phyloP scores from a whole-genome alignment of 1,140 invertebrate genomes.

The Formica selysi region DNA sequence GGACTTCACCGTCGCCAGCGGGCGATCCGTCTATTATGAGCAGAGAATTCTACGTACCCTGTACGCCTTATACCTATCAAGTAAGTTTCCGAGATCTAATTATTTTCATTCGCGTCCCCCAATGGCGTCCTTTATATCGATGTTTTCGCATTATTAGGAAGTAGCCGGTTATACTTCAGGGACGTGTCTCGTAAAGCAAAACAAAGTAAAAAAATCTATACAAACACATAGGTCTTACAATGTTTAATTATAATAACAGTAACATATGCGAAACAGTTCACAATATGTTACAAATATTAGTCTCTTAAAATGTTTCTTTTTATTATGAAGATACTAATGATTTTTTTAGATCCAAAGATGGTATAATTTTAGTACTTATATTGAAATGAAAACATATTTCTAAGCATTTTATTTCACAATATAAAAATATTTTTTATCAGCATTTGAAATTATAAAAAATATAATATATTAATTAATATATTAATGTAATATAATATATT shows the following conservation, averaged over 20 bases:
- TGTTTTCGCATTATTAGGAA: neutral
- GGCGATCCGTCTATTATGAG: slow-evolving; percentile 80
- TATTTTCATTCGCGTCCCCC: neutral
- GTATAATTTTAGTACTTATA: neutral
- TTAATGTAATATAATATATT: neutral
- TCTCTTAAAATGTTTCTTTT: neutral
- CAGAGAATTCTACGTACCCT: slow-evolving; percentile 84
- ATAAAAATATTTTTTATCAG: neutral
- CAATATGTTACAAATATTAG: neutral
- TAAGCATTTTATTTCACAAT: neutral
- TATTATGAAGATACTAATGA: neutral
- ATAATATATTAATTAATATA: neutral
- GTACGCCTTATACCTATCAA: slow-evolving; percentile 84
- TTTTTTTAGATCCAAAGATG: neutral
- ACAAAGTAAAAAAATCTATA: slow-evolving; percentile 14
- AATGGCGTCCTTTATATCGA: neutral
- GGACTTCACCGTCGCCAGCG: slow-evolving; percentile 74
- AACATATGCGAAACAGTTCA: neutral
- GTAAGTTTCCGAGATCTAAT: slow-evolving; percentile 70
- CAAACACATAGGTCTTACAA: neutral
- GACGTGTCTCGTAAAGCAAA: neutral
- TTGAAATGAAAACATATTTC: neutral
- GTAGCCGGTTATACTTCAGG: neutral
- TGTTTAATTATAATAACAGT: slow-evolving; percentile 1
- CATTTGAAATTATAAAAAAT: neutral